Percentiles rank a stretch among this genome's conserved stretches.
These are phyloP conservation scores for Drosophila glabriapex DNA, from an alignment of 2,888 invertebrate species.

Conservation along the genomic window DNA sequence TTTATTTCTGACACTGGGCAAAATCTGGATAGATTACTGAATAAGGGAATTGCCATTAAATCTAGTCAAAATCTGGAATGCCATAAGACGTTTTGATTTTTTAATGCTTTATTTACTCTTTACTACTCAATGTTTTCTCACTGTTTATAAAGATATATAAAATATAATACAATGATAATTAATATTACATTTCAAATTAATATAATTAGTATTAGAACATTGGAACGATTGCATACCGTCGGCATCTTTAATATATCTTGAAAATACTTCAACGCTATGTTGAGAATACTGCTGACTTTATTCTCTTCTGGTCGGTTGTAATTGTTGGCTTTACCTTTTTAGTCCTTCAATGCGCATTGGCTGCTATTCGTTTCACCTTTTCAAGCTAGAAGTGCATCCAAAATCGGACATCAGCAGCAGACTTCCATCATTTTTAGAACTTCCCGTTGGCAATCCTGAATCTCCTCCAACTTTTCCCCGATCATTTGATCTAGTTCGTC, in stretches of 20 bases:
- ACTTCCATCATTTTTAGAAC: not conserved
- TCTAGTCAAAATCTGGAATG: too few species aligned
- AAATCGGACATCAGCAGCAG: not conserved
- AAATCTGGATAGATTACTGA: not conserved
- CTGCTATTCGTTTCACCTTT: not conserved
- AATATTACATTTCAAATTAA: not conserved
- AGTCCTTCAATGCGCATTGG: not conserved
- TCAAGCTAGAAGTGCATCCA: not conserved
- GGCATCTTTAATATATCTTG: slow-evolving; percentile 1
- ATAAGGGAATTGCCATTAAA: not conserved
- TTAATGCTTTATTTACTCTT: not conserved
- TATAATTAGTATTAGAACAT: not conserved
- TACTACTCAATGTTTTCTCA: not conserved
- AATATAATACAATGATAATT: not conserved
- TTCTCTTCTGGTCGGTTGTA: not conserved
- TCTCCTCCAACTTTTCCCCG: slow-evolving; percentile 19
- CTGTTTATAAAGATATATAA: not conserved
- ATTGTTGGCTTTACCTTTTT: not conserved
- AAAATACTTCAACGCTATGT: slow-evolving; percentile 23
- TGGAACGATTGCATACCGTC: not conserved
- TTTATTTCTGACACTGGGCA: not conserved
- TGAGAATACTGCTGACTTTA: not conserved
- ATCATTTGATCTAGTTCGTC: slow-evolving; percentile 26
- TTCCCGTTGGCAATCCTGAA: slow-evolving; percentile 2
- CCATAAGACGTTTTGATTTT: not conserved